Base-by-base conservation (phyloP, 1,140 invertebrate species). In the Steinernema feltiae region DNA sequence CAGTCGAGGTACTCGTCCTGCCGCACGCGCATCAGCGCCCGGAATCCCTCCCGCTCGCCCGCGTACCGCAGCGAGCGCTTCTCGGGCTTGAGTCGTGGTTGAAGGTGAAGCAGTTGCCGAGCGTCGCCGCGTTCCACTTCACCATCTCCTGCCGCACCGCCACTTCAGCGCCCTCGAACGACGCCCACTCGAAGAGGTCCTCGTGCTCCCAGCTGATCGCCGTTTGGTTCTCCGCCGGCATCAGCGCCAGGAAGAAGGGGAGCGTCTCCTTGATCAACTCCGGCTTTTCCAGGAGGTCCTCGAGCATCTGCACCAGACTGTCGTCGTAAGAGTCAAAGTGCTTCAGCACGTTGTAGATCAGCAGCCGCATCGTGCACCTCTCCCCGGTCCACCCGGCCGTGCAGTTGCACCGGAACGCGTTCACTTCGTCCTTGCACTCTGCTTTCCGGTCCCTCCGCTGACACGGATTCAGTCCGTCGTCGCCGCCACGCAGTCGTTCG, bases 201-300 rank as follows among this genome's bases (percentile, higher is more conserved):
- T 73, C 71, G 18, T 30, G 41, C 32, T 72, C 71, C 91, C 32
- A 96, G 88, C 84, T 97, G 94, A 0, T 95, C 92, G 80, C 86
- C 87, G 79, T 86, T 84, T 76, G 92, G 90, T 0, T 94, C 95
- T 0, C 94, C 94, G 0, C 90, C 90, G 27, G 89, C 88, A 30
- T 83, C 73, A 75, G 81, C 77, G 82, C 84, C 79, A 41, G 80
- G 76, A 77, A 76, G 71, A 80, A 80, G 0, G 79, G 79, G 0
- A 80, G 72, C 48, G 78, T 76, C 32, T 80, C 79, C 31, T 76
- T 79, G 46, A 80, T 80, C 41, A 76, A 30, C 0, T 74, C 69
- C 0, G 79, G 78, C 21, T 76, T 80, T 35, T 77, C 70, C 24
- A 80, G 46, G 0, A 81, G 63, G 18, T 78, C 70, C 32, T 79